A percentile compares a stretch with the other conserved stretches of the same genome.
These are phyloP conservation scores for Acrobasis suavella DNA, from an alignment of 2,888 invertebrate genomes.

Conservation along the genomic window DNA sequence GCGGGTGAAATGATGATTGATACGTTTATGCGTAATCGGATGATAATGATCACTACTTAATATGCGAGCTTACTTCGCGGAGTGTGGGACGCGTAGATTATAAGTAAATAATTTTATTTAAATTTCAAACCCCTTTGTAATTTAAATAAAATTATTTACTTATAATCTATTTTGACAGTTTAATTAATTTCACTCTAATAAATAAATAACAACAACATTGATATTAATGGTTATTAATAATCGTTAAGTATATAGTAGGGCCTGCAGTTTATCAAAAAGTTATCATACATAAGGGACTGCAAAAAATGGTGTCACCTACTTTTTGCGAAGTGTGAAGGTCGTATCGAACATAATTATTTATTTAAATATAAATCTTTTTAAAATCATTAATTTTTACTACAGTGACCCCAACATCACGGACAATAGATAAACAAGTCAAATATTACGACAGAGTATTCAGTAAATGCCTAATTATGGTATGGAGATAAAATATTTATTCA, in stretches of 20 bases:
- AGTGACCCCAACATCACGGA: slow-evolving; percentile 66
- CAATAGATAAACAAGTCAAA: slow-evolving; percentile 47
- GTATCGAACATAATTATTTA: slow-evolving; percentile 53
- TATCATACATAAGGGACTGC: slow-evolving; percentile 52
- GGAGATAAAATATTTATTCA: too few relatives aligned
- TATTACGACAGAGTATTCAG: neutral
- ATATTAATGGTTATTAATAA: slow-evolving; percentile 30
- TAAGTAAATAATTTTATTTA: too few relatives aligned
- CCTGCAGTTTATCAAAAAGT: slow-evolving; percentile 50
- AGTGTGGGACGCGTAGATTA: too few relatives aligned
- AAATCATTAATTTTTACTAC: slow-evolving; percentile 55
- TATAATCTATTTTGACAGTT: neutral
- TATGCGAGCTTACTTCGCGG: too few relatives aligned
- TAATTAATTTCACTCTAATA: neutral
- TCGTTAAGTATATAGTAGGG: slow-evolving; percentile 36
- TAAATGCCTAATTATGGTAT: too few relatives aligned
- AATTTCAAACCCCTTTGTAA: too few relatives aligned
- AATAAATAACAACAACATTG: slow-evolving; percentile 6
- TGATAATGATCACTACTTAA: too few relatives aligned
- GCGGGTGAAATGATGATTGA: too few relatives aligned
- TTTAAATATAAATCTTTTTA: slow-evolving; percentile 51
- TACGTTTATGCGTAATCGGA: too few relatives aligned
- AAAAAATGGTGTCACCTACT: slow-evolving; percentile 71
- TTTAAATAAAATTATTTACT: too few relatives aligned
- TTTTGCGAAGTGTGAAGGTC: slow-evolving; percentile 71